Percentiles rank a stretch among this genome's conserved stretches.
phyloP scores from a whole-genome alignment of 2,888 invertebrate species.

The Margaritifera margaritifera region DNA sequence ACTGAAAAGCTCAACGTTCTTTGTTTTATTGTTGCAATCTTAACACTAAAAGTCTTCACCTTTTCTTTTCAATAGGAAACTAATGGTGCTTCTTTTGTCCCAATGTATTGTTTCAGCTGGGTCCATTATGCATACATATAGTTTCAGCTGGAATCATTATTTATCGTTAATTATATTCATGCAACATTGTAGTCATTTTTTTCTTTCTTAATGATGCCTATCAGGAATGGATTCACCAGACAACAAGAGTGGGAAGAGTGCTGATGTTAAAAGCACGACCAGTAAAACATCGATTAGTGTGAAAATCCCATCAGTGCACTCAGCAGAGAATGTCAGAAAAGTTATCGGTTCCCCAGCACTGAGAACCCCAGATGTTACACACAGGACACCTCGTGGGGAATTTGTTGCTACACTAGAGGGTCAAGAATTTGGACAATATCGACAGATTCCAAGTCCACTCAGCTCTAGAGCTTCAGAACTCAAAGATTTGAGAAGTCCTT shows the following conservation, averaged over 20 bases:
- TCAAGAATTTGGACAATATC: slow-evolving; percentile 42
- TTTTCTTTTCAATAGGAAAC: no score
- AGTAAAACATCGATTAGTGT: slow-evolving; percentile 64
- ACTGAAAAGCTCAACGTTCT: no score
- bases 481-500: slow-evolving; percentile 21
- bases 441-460: slow-evolving; percentile 40
- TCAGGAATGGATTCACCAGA: slow-evolving; percentile 29
- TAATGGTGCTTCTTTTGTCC: no score
- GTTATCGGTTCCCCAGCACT: slow-evolving; percentile 27
- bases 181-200: not conserved
- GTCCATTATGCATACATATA: no score
- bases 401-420: slow-evolving; percentile 41
- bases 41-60: no score
- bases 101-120: no score
- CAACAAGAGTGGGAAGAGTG: slow-evolving; percentile 29
- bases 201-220: not conserved
- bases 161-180: no score
- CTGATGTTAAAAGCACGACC: slow-evolving; percentile 47
- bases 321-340: slow-evolving; percentile 30
- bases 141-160: no score
- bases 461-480: slow-evolving; percentile 28
- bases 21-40: no score
- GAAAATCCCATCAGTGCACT: slow-evolving; percentile 57
- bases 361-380: slow-evolving; percentile 12
- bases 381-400: slow-evolving; percentile 14